Percentiles rank a stretch among this genome's conserved stretches.
These are phyloP conservation scores for Procambarus clarkii DNA, from an alignment of 1,140 invertebrate genomes.

Conservation along the genomic window DNA sequence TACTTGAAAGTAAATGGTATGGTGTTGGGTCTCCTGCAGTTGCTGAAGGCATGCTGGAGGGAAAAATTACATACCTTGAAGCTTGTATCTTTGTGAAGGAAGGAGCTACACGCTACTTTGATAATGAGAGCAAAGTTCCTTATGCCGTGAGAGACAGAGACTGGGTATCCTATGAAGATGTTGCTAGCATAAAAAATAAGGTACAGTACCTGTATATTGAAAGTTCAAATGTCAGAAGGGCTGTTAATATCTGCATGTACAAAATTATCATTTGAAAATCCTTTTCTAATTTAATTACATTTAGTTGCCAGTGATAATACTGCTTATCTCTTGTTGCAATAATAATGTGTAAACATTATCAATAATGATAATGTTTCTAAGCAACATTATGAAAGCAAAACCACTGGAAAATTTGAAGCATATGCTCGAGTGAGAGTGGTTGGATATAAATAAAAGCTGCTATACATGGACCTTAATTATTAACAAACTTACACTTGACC, in stretches of 20 bases:
- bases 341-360: too few species aligned
- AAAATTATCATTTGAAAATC: too few species aligned
- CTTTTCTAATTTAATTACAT: too few species aligned
- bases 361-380: too few species aligned
- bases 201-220: conserved; percentile 76
- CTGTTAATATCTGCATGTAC: background rate
- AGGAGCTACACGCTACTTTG: conserved; percentile 79
- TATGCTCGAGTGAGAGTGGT: too few species aligned
- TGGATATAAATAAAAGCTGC: too few species aligned
- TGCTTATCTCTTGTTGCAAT: too few species aligned
- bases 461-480: too few species aligned
- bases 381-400: too few species aligned
- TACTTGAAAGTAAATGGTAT: conserved; percentile 77
- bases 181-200: conserved; percentile 84
- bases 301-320: too few species aligned
- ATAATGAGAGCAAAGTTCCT: conserved; percentile 84
- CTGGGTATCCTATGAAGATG: conserved; percentile 94
- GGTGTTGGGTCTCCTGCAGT: conserved; percentile 83
- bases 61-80: conserved; percentile 84
- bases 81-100: conserved; percentile 82
- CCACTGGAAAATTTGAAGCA: too few species aligned
- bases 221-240: background rate
- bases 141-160: conserved; percentile 85
- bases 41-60: conserved; percentile 83
- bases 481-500: too few species aligned